Evolutionary conservation across 2,797 vertebrate genomes (phyloP), one percentile per base, ranked within the genome.

Genomic region (Chromis chromis): DNA sequence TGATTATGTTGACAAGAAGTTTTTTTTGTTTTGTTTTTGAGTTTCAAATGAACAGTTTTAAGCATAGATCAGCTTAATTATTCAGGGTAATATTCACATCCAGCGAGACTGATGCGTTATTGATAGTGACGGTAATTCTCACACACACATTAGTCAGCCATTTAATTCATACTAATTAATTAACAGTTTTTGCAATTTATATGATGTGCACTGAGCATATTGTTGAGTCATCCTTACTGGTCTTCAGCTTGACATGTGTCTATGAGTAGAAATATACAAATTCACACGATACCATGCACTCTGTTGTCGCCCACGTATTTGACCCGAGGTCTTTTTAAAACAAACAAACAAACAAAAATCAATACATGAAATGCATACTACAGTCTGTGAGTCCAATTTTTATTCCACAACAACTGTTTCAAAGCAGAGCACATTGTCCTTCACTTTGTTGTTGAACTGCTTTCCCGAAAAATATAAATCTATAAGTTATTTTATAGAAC

Each of bases 401-500:
- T 56, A 61, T 64, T 52, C 50, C 14, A 28, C 52, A 49, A 28
- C 52, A 49, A 9, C 25, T 31, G 40, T 67, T 66, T 52, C 17
- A 31, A 39, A 39, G 48, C 62, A 50, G 22, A 54, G 44, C 66
- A 17, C 25, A 67, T 10, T 31, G 21, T 49, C 36, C 48, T 65
- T 57, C 55, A 71, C n/a, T 19, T 44, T 74, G 57, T 57, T 55
- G 11, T 54, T 48, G 24, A 36, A 73, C 24, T 63, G 36, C 58
- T 16, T 22, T 64, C 27, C 58, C 39, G 24, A 61, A 69, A 31
- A 65, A 63, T 19, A 72, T 9, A 9, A 65, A 76, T n/a, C n/a
- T n/a, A n/a, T n/a, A n/a, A n/a, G n/a, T 76, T 55, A 59, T 69
- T 33, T 42, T 59, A 25, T 48, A 8, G 21, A 71, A 42, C 42